A percentile compares a stretch with the other conserved stretches of the same genome.
phyloP scores from a whole-genome alignment of 2,888 invertebrate genomes.

The Matsumyia berberina region DNA sequence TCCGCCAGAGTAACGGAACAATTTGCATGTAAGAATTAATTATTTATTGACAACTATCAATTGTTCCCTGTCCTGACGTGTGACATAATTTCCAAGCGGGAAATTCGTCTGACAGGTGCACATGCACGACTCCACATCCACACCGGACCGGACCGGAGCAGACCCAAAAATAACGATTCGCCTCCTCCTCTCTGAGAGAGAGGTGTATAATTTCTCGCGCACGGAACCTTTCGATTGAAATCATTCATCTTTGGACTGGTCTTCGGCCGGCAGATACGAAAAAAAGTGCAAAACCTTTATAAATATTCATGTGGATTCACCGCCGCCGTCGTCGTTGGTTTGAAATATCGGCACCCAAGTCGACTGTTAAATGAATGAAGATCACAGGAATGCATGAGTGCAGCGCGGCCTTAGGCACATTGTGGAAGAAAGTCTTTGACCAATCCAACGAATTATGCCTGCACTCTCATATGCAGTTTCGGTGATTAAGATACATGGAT shows the following conservation, averaged over 20 bases:
- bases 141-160: conserved; percentile 15
- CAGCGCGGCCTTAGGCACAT: conserved; percentile 38
- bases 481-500: conserved; percentile 56
- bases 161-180: conserved; percentile 6
- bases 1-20: conserved; percentile 60
- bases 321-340: conserved; percentile 13
- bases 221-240: conserved; percentile 48
- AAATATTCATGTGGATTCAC: conserved; percentile 35
- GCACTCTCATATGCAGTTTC: conserved; percentile 24
- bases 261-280: conserved; percentile 20
- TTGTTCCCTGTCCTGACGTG: conserved; percentile 36
- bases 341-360: conserved; percentile 62
- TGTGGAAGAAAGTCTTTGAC: conserved; percentile 60
- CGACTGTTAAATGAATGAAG: conserved; percentile 66
- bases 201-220: conserved; percentile 47
- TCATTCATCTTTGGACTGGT: conserved; percentile 49
- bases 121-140: not conserved
- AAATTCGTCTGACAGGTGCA: conserved; percentile 49
- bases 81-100: conserved; percentile 58
- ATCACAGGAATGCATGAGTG: conserved; percentile 65
- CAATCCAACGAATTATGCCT: conserved; percentile 43
- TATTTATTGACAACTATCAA: conserved; percentile 60
- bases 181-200: not conserved
- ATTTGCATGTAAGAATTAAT: conserved; percentile 68
- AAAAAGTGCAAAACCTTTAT: conserved; percentile 26